These are phyloP conservation scores for Rhynchophorus ferrugineus DNA, from an alignment of 1,140 invertebrate species.

Conservation along the genomic window DNA sequence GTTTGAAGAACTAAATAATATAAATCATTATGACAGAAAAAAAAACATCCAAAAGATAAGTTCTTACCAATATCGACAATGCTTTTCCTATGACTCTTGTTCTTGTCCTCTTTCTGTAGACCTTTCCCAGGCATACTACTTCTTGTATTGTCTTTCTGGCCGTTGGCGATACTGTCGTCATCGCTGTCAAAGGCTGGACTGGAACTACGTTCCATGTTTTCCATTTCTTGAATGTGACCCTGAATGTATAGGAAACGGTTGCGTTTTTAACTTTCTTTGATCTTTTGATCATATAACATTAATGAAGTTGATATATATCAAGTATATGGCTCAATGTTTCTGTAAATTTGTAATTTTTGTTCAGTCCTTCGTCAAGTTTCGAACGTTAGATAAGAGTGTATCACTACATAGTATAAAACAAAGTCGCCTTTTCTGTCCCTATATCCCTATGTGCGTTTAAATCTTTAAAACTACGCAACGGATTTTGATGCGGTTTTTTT, in stretches of 20 bases:
- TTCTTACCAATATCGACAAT: conserved; percentile 18
- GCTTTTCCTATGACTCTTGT: conserved; percentile 16
- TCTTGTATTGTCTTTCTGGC: conserved; percentile 47
- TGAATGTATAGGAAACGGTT: too few relatives aligned
- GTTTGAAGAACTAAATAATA: conserved; percentile 17
- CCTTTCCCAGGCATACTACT: conserved; percentile 34
- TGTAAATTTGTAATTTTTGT: not conserved
- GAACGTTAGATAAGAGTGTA: too few relatives aligned
- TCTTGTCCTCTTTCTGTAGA: conserved; percentile 18
- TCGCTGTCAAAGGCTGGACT: conserved; percentile 95
- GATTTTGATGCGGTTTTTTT: too few relatives aligned
- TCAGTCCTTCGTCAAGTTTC: too few relatives aligned
- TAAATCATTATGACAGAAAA: not conserved
- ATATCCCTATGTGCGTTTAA: too few relatives aligned
- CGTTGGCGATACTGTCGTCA: conserved; percentile 62
- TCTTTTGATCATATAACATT: too few relatives aligned
- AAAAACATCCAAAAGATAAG: not conserved
- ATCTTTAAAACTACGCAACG: too few relatives aligned
- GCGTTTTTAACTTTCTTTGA: too few relatives aligned
- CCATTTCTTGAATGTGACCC: conserved; percentile 31
- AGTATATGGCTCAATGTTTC: not conserved
- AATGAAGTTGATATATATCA: too few relatives aligned
- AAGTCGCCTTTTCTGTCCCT: too few relatives aligned
- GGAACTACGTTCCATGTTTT: conserved; percentile 84
- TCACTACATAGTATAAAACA: too few relatives aligned